A percentile compares a stretch with the other conserved stretches of the same genome.
Conservation (phyloP, 1,140 invertebrate genomes). For the Metaphire vulgaris region DNA sequence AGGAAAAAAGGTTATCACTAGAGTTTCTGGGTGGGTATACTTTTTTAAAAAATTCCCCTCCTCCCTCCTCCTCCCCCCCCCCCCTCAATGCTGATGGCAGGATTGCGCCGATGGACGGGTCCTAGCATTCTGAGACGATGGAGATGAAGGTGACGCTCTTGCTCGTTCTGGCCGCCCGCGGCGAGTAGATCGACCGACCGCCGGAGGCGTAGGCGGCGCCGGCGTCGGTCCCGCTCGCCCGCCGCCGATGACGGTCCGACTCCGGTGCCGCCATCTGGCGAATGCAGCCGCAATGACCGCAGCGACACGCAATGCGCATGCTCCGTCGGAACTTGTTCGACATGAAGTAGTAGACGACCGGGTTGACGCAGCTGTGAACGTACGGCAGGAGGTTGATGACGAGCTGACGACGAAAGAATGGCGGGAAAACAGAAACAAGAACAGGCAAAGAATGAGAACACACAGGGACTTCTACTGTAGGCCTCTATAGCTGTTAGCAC, state of each 20-base stretch:
- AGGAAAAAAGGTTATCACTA: too few relatives aligned
- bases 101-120: too few relatives aligned
- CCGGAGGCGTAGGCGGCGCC: too few relatives aligned
- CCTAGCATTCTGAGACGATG: neutral
- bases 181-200: neutral
- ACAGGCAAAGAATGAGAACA: neutral
- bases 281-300: neutral
- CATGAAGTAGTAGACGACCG: slow-evolving; percentile 58
- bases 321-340: slow-evolving; percentile 54
- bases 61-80: too few relatives aligned
- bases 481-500: too few relatives aligned
- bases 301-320: slow-evolving; percentile 35
- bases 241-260: neutral
- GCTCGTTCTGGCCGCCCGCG: neutral
- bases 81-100: too few relatives aligned
- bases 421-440: neutral
- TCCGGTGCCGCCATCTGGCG: neutral
- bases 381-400: slow-evolving; percentile 44
- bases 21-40: too few relatives aligned
- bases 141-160: neutral
- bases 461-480: too few relatives aligned
- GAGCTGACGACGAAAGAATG: slow-evolving; percentile 34
- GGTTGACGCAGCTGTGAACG: slow-evolving; percentile 54
- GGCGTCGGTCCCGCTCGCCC: too few relatives aligned
- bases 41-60: too few relatives aligned